Base-by-base conservation (phyloP, 1,140 invertebrate species). In the Sminthurides bifidus region DNA sequence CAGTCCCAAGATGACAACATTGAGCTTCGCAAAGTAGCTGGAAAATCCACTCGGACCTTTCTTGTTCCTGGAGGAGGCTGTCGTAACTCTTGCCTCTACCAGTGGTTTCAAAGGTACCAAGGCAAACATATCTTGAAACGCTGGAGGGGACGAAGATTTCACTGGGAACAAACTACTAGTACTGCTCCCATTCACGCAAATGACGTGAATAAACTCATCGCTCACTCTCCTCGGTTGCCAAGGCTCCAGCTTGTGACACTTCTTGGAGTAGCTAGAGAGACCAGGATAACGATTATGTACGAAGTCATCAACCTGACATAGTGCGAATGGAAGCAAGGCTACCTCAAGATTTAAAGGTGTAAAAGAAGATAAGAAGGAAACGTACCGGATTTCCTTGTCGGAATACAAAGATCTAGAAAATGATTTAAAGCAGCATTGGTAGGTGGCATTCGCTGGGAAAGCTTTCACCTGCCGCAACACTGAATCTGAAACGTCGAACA, bases 41-140 rank as follows among this genome's bases (percentile, higher is more conserved):
- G n/a, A n/a, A n/a, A n/a, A 15, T 12, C 2, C 26, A 17, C 10
- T 55, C 26, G 23, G 44, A 37, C 21, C 17, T 24, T 55, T 50
- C 27, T 37, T 35, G 3, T 24, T 35, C 48, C 29, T 33, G 26
- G 2, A n/a, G 24, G 3, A 17, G 3, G 19, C 29, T 40, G 29
- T 27, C 30, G 17, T 64, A 52, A 53, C 71, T 68, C 19, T 38
- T 19, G 66, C 55, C 44, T 78, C 79, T 15, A 75, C 73, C 1
- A 31, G 38, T 10, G 19, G 50, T 56, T 60, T 64, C 4, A 60
- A 12, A 2, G 76, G 76, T 5, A 77, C 74, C 65, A 85, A 85
- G 17, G 80, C 73, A 63, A 82, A 81, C 61, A 78, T 83, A 61
- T 86, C 81, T 64, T n/a, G n/a, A n/a, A n/a, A n/a, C n/a, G n/a